Conservation (phyloP, 2,113 vertebrate genomes). For the Porphyrio hochstetteri region DNA sequence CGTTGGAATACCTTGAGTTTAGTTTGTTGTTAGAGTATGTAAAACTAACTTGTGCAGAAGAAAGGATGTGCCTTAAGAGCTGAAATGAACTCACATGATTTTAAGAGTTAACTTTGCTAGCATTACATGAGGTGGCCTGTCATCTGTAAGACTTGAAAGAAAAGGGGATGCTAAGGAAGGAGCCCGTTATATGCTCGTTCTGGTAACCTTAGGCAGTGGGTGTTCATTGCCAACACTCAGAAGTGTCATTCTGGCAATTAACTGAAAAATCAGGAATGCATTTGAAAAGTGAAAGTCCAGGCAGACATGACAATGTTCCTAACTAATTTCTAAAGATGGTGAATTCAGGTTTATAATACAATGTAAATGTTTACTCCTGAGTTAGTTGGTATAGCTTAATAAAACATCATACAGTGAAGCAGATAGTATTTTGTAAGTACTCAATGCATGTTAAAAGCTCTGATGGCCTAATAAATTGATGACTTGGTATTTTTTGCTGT, state of each 20-base stretch:
- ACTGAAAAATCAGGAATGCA: not conserved
- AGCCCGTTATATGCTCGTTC: not conserved
- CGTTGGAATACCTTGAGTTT: not conserved
- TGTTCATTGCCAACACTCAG: not conserved
- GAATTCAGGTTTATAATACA: not conserved
- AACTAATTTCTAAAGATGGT: not conserved
- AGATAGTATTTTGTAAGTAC: not conserved
- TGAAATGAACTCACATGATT: not conserved
- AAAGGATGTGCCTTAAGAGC: not conserved
- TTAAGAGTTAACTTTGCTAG: not conserved
- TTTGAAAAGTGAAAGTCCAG: not conserved
- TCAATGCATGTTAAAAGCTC: not conserved
- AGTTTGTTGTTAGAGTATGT: not conserved
- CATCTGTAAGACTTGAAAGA: not conserved
- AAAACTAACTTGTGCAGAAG: not conserved
- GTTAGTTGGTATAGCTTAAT: not conserved
- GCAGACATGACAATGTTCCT: not conserved
- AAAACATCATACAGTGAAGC: not conserved
- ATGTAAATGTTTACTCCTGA: not conserved
- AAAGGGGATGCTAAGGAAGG: not conserved
- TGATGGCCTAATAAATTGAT: not conserved
- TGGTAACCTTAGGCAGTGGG: not conserved
- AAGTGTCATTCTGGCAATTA: not conserved
- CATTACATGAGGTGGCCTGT: not conserved
- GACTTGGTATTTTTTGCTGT: not conserved